Conservation (phyloP, 2,888 invertebrate genomes). For the Cerceris rybyensis region DNA sequence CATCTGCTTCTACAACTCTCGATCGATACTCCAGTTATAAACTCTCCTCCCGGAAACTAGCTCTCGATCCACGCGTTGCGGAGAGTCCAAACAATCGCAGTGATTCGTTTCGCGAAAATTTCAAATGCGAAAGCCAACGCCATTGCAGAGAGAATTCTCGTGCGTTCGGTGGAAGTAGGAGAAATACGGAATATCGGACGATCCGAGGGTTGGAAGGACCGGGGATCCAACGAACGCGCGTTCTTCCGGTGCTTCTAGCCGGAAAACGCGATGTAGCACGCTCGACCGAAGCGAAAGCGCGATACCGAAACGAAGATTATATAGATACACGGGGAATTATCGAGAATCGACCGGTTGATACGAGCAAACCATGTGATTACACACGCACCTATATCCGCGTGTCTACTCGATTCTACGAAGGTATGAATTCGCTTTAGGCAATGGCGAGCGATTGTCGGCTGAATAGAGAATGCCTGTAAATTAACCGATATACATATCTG, state of each 20-base stretch:
- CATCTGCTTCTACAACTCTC: too few relatives aligned
- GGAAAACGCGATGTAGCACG: constrained; percentile 25
- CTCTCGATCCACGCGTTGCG: too few relatives aligned
- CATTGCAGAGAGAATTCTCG: neutral
- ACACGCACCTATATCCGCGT: constrained; percentile 24
- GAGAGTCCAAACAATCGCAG: neutral
- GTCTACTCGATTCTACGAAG: constrained; percentile 22
- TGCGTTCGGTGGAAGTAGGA: neutral
- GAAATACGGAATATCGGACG: neutral
- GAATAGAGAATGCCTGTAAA: constrained; percentile 13
- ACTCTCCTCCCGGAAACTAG: too few relatives aligned
- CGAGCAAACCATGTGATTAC: constrained; percentile 24
- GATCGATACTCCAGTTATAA: too few relatives aligned
- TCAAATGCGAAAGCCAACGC: neutral
- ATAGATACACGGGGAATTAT: constrained; percentile 23
- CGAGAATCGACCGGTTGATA: constrained; percentile 29
- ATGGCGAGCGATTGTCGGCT: neutral
- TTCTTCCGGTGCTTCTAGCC: constrained; percentile 7
- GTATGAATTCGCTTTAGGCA: constrained; percentile 2
- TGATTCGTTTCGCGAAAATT: constrained; percentile 2
- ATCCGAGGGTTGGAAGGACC: neutral
- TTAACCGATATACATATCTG: constrained; percentile 21
- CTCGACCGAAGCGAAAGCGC: constrained; percentile 1
- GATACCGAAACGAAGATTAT: constrained; percentile 26
- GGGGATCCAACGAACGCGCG: neutral